A percentile compares a stretch with the other conserved stretches of the same genome.
Evolutionary conservation across 2,113 vertebrate species (phyloP).

Genomic region (Daboia siamensis): DNA sequence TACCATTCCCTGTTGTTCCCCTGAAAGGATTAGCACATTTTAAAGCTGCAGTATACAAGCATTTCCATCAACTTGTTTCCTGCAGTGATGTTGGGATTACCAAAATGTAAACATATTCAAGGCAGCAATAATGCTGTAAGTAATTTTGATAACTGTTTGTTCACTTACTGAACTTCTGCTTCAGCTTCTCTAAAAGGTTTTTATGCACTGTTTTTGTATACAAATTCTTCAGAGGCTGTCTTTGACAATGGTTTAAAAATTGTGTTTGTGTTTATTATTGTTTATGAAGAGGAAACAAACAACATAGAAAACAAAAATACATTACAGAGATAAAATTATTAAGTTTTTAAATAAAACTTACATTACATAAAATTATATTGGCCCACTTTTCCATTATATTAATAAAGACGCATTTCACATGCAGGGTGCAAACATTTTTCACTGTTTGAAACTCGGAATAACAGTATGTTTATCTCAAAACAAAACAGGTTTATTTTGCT

Average conservation of each 20-base stretch:
- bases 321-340: neutral
- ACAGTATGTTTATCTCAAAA: neutral
- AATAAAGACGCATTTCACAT: neutral
- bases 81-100: slow-evolving; percentile 11
- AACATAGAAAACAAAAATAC: neutral
- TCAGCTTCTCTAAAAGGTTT: slow-evolving; percentile 1
- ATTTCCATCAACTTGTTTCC: neutral
- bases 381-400: neutral
- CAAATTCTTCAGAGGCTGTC: neutral
- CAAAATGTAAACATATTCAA: slow-evolving; percentile 35
- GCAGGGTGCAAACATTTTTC: neutral
- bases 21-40: slow-evolving; percentile 51
- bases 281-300: neutral
- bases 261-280: neutral
- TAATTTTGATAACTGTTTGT: slow-evolving; percentile 25
- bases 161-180: slow-evolving; percentile 7
- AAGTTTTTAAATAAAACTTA: neutral
- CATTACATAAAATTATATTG: neutral
- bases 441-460: neutral
- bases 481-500: neutral
- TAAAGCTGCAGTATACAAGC: neutral
- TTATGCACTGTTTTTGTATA: slow-evolving; percentile 6
- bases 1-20: slow-evolving; percentile 50
- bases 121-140: slow-evolving; percentile 5
- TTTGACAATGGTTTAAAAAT: neutral